phyloP scores from a whole-genome alignment of 2,888 invertebrate genomes.

The Podotricha telesiphe region DNA sequence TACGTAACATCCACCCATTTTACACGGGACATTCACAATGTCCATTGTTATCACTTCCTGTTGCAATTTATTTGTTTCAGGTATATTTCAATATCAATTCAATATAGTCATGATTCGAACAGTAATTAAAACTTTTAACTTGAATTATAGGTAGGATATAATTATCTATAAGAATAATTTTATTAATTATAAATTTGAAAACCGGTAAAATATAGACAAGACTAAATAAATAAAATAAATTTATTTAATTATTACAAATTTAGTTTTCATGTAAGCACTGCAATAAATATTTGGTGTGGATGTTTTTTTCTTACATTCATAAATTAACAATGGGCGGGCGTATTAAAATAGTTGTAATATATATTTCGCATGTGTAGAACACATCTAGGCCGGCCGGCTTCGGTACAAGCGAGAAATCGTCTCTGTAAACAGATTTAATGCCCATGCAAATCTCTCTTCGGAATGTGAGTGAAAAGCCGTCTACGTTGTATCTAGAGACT shows the following conservation, averaged over 20 bases:
- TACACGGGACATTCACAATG: slow-evolving; percentile 30
- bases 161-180: no score
- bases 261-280: no score
- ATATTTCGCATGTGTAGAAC: slow-evolving; percentile 50
- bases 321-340: not conserved
- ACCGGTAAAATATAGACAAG: no score
- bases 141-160: not conserved
- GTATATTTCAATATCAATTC: slow-evolving; percentile 1
- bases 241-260: no score
- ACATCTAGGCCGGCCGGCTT: slow-evolving; percentile 61
- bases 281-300: not conserved
- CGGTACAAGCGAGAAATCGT: slow-evolving; percentile 64
- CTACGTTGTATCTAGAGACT: slow-evolving; percentile 46
- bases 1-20: slow-evolving; percentile 35
- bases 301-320: not conserved
- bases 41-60: slow-evolving; percentile 34
- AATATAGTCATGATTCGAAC: not conserved
- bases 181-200: no score
- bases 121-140: not conserved
- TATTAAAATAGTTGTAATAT: slow-evolving; percentile 27
- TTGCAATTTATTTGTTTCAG: slow-evolving; percentile 25
- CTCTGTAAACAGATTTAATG: slow-evolving; percentile 63
- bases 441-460: slow-evolving; percentile 63
- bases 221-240: no score
- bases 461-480: slow-evolving; percentile 60